Conservation (phyloP, 23 tunicate species). For the Styela plicata region DNA sequence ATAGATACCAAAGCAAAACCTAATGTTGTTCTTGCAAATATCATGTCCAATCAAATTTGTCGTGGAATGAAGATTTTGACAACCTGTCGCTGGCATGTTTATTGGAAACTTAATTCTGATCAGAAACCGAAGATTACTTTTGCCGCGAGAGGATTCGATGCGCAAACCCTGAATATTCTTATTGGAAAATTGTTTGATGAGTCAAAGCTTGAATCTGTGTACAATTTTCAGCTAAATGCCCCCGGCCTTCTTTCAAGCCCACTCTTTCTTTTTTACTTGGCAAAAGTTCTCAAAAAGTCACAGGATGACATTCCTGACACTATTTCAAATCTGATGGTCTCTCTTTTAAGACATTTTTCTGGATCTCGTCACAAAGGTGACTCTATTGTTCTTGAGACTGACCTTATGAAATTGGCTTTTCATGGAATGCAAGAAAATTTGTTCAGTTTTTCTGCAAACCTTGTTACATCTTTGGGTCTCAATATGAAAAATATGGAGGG, state of each 20-base stretch:
- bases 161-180: not conserved
- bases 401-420: constrained; percentile 1
- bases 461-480: not conserved
- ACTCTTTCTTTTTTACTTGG: not conserved
- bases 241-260: not conserved
- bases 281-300: not conserved
- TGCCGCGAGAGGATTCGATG: not conserved
- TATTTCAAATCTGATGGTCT: not conserved
- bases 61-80: not conserved
- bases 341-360: not conserved
- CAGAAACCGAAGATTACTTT: not conserved
- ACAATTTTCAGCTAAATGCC: not conserved
- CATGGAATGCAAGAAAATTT: not conserved
- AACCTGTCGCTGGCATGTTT: not conserved
- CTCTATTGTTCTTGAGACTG: not conserved
- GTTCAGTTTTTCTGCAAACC: not conserved
- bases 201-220: not conserved
- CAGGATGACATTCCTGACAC: not conserved
- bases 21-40: not conserved
- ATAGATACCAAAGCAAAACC: not conserved
- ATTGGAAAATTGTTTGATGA: not conserved
- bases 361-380: not conserved
- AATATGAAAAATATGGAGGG: not conserved
- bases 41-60: not conserved
- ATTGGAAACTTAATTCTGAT: not conserved